These are phyloP conservation scores for Eupithecia tripunctaria DNA, from an alignment of 2,888 invertebrate genomes.

Conservation along the genomic window DNA sequence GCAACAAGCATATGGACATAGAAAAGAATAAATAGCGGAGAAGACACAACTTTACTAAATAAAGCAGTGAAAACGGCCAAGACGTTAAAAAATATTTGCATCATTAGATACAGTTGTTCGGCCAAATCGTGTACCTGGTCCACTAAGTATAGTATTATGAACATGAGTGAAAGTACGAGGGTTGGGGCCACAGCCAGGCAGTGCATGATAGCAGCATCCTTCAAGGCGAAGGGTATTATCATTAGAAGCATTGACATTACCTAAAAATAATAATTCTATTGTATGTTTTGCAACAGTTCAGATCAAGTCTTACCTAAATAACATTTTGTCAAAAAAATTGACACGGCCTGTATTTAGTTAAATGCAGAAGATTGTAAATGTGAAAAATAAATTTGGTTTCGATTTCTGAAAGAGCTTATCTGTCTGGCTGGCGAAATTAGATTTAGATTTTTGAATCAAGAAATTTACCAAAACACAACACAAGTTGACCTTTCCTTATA, in stretches of 20 bases:
- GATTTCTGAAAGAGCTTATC: not conserved
- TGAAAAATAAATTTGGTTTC: not conserved
- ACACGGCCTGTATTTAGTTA: not conserved
- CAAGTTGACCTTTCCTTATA: constrained; percentile 15
- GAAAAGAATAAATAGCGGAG: constrained; percentile 67
- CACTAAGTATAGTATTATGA: constrained; percentile 75
- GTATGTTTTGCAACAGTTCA: constrained; percentile 47
- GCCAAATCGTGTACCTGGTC: constrained; percentile 77
- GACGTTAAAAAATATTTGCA: constrained; percentile 60
- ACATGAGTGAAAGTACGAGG: constrained; percentile 71
- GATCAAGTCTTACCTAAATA: constrained; percentile 34
- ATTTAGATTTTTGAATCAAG: not conserved
- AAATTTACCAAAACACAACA: not conserved
- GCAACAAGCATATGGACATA: constrained; percentile 70
- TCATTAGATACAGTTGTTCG: constrained; percentile 69
- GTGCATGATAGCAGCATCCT: constrained; percentile 61
- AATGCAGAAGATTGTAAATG: not conserved
- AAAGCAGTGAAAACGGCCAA: constrained; percentile 55
- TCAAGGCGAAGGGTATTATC: constrained; percentile 70
- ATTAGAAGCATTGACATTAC: constrained; percentile 76
- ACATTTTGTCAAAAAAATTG: not conserved
- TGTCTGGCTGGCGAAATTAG: not conserved
- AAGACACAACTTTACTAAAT: constrained; percentile 43
- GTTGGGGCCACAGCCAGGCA: constrained; percentile 74
- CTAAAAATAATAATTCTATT: constrained; percentile 74